Base-by-base conservation (phyloP, 2,797 vertebrate species). In the Argentina silus region DNA sequence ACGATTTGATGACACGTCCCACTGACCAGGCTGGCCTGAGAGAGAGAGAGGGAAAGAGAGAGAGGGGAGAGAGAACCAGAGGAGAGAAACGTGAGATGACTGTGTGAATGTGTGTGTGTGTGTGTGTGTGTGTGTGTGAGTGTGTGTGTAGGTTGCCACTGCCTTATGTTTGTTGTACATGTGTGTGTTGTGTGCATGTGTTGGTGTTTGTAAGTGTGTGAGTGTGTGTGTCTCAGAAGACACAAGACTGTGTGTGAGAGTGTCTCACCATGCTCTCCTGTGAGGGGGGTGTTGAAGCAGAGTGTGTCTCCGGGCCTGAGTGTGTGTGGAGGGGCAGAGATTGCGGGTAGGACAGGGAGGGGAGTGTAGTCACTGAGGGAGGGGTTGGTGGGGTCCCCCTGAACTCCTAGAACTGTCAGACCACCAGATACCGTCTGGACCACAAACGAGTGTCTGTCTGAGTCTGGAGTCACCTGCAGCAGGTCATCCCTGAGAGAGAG, bases 341-440 rank as follows among this genome's bases (percentile, higher is more conserved):
- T 93, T 73, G 87, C 89, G 0, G 91, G 83, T 2, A 92, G 85
- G 42, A 92, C 91, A 1, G 89, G 77, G 14, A 93, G 82, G 3
- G 91, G 87, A 17, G 90, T 64, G 12, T 91, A 93, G 51, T 94
- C 91, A 0, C 90, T 90, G 85, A 93, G 83, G 63, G 89, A 91
- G 0, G 90, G 91, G 47, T 87, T 90, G 23, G 73, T 82, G 70
- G 62, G 73, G 59, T 93, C 90, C 84, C 90, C 80, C 36, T 65
- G 90, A 7, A 93, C 70, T 3, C 83, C 83, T 56, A 93, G 64
- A 43, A 93, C 75, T 0, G 91, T 93, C 42, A 91, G 67, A 44
- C 93, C 90, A 23, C 72, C 74, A 69, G 88, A 92, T 72, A 91
- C 88, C 1, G 90, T 83, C 72, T 91, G 90, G 12, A 87, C 92